A percentile compares a stretch with the other conserved stretches of the same genome.
Evolutionary conservation across 2,797 vertebrate species (phyloP).

Genomic region (Rallus crepitans): DNA sequence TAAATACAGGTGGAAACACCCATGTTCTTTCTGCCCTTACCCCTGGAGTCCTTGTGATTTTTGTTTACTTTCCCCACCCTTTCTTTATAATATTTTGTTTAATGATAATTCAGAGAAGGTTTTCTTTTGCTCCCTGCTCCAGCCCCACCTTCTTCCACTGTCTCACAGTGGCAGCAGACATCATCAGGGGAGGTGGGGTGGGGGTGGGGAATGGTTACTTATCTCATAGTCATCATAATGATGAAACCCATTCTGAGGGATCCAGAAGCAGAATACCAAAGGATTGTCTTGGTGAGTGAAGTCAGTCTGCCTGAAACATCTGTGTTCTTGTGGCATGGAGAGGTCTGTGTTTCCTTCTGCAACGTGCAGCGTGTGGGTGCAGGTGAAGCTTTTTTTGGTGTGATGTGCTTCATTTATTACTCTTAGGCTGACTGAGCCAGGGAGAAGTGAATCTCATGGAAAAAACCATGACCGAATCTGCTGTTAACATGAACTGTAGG

Average conservation of each 20-base stretch:
- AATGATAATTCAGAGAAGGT: not conserved
- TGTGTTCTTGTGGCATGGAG: slow-evolving; percentile 75
- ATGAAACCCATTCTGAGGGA: not conserved
- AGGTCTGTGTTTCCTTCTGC: slow-evolving; percentile 77
- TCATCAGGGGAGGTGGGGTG: not conserved
- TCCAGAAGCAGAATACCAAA: not conserved
- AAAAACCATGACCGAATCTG: slow-evolving; percentile 81
- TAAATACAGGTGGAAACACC: not conserved
- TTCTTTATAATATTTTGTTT: not conserved
- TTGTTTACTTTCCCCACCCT: not conserved
- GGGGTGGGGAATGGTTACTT: not conserved
- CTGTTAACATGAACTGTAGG: slow-evolving; percentile 82
- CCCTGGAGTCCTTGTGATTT: not conserved
- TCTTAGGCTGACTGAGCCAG: slow-evolving; percentile 80
- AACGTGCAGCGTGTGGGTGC: slow-evolving; percentile 80
- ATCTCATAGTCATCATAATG: not conserved
- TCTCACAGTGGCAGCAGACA: not conserved
- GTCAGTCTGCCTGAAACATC: slow-evolving; percentile 71
- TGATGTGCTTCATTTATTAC: slow-evolving; percentile 86
- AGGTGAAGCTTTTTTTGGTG: slow-evolving; percentile 86
- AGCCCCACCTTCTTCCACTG: not conserved
- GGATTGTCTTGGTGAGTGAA: slow-evolving; percentile 38
- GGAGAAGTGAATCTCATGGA: slow-evolving; percentile 83
- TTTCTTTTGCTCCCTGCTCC: not conserved
- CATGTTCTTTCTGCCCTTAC: not conserved